Conservation (phyloP, 2,888 invertebrate genomes). For the Hydraecia micacea region DNA sequence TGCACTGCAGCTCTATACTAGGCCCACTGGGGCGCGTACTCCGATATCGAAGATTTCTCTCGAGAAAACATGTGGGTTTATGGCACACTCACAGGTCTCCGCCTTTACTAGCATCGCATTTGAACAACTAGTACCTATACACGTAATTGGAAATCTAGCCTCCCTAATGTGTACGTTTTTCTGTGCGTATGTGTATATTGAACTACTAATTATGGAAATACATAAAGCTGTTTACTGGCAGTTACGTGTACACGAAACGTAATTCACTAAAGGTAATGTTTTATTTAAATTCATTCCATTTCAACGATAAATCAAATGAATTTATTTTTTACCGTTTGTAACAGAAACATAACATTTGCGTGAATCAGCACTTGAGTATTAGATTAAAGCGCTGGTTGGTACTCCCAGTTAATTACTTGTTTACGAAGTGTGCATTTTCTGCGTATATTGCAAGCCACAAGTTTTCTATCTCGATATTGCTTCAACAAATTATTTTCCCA, state of each 20-base stretch:
- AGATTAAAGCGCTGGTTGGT: slow-evolving; percentile 16
- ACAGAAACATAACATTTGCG: slow-evolving; percentile 24
- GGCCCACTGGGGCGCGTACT: slow-evolving; percentile 41
- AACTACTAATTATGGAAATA: slow-evolving; percentile 46
- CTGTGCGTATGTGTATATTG: not conserved
- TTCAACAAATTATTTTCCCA: slow-evolving; percentile 60
- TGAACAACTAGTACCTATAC: slow-evolving; percentile 20
- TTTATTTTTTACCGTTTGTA: slow-evolving; percentile 34
- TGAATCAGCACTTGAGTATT: slow-evolving; percentile 46
- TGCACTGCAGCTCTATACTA: slow-evolving; percentile 55
- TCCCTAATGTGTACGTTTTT: slow-evolving; percentile 6
- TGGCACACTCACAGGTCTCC: slow-evolving; percentile 39
- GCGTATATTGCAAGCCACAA: slow-evolving; percentile 29
- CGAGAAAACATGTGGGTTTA: slow-evolving; percentile 64
- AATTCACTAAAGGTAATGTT: slow-evolving; percentile 15
- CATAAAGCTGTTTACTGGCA: slow-evolving; percentile 21
- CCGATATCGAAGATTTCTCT: slow-evolving; percentile 73
- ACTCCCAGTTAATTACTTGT: slow-evolving; percentile 32
- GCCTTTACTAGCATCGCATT: slow-evolving; percentile 29
- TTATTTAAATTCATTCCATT: slow-evolving; percentile 32
- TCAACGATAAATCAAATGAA: not conserved
- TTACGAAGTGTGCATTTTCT: slow-evolving; percentile 34
- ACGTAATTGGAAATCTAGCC: slow-evolving; percentile 22
- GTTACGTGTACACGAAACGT: slow-evolving; percentile 35
- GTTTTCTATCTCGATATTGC: slow-evolving; percentile 47